Evolutionary conservation across 2,888 invertebrate genomes (phyloP), one percentile per base, ranked within the genome.

Genomic region (Apotomis capreana): DNA sequence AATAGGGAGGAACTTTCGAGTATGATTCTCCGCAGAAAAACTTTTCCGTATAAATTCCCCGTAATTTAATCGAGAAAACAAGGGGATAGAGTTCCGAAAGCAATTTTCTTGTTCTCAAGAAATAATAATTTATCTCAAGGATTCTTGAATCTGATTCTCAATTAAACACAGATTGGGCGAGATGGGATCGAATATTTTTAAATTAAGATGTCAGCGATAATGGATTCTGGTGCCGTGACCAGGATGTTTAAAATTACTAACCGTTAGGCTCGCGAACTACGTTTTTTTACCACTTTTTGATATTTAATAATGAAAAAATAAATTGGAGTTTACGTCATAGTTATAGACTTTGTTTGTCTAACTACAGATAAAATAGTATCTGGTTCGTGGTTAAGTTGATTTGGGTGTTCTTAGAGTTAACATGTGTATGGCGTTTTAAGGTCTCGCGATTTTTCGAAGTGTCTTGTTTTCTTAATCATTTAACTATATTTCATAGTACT

Each of bases 61-160:
- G 65, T 72, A 68, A 76, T 71, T 76, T 73, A 63, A 65, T 73
- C 62, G 72, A 73, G 55, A 74, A 70, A 75, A 75, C 75, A 77
- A 68, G 55, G 12, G 63, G 58, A 64, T 72, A 62, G 68, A 73
- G 61, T 73, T 68, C 68, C 15, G 10, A 68, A 73, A 73, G 60
- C 73, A 73, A 77, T 77, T 75, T 68, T 75, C 69, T 70, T 73
- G 67, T 62, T 67, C 65, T 58, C 9, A 74, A 75, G 71, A 75
- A 76, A 74, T 78, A 75, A 76, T 75, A 76, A 75, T 76, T 78
- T 71, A 74, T 73, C 58, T 74, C 46, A 74, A 78, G 76, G 75
- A 73, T 69, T 65, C 72, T 58, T 60, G 74, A 74, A 76, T 76
- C 76, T 76, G 71, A 76, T 78, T 77, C 76, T 63, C 75, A 76